phyloP scores from a whole-genome alignment of 92 coral and sea anemone species.

The Zoanthus sansibaricus region DNA sequence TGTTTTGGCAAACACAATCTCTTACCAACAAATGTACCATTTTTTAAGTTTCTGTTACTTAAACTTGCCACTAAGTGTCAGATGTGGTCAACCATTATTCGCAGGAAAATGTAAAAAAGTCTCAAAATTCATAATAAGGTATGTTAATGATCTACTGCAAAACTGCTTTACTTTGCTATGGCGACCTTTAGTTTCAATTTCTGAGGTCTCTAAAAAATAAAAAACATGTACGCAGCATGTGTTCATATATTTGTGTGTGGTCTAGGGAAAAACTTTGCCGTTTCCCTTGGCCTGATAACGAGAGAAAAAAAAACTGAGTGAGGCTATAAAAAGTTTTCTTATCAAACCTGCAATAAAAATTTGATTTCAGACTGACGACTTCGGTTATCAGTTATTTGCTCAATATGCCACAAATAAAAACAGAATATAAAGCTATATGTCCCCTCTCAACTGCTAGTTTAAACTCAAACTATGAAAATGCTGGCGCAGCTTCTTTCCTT shows the following conservation, averaged over 20 bases:
- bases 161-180: background rate
- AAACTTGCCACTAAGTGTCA: background rate
- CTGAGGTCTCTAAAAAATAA: background rate
- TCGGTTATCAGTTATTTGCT: conserved; percentile 22
- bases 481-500: background rate
- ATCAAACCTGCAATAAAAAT: conserved; percentile 3
- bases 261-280: background rate
- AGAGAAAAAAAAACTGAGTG: background rate
- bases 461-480: conserved; percentile 31
- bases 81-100: background rate
- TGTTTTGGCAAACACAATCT: background rate
- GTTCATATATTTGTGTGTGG: conserved; percentile 1
- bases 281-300: conserved; percentile 2
- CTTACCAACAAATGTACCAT: background rate
- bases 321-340: background rate
- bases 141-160: too few species aligned
- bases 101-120: background rate
- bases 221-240: background rate
- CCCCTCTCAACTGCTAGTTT: conserved; percentile 33
- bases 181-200: background rate
- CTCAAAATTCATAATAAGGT: background rate
- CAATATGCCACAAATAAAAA: conserved; percentile 38
- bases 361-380: conserved; percentile 28
- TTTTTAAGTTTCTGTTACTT: background rate
- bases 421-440: conserved; percentile 2